Evolutionary conservation across 2,113 vertebrate species (phyloP).

Genomic region (Platanista minor): DNA sequence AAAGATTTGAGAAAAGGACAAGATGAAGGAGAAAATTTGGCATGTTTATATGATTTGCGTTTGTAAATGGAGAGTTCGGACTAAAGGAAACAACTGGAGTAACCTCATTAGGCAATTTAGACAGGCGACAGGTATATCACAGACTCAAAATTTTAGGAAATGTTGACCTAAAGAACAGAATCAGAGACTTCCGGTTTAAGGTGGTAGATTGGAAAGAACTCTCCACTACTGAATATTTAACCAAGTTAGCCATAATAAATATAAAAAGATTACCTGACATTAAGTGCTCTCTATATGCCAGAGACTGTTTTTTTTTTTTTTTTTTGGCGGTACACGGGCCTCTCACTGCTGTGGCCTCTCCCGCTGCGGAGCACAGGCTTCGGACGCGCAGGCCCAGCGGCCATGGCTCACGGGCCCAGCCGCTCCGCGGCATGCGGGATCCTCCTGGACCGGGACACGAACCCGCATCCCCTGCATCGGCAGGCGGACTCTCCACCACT

Average conservation of each 20-base stretch:
- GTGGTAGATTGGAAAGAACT: not conserved
- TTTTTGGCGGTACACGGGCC: too few relatives aligned
- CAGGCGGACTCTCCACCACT: too few relatives aligned
- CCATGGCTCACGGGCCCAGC: too few relatives aligned
- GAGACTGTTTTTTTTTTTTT: not conserved
- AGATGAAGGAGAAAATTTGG: not conserved
- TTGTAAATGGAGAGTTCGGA: not conserved
- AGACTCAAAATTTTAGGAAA: not conserved
- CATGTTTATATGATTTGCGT: not conserved
- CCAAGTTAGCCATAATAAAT: constrained; percentile 5
- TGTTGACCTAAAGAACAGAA: not conserved
- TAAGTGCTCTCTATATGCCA: not conserved
- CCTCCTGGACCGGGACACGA: too few relatives aligned
- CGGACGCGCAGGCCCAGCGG: too few relatives aligned
- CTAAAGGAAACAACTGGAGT: not conserved
- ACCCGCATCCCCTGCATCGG: too few relatives aligned
- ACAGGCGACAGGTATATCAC: not conserved
- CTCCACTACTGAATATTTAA: not conserved
- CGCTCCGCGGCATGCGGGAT: too few relatives aligned
- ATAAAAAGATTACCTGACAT: not conserved
- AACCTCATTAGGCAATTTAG: not conserved
- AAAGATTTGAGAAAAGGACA: not conserved
- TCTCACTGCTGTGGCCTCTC: too few relatives aligned
- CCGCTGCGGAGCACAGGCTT: too few relatives aligned
- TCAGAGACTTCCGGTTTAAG: not conserved